Evolutionary conservation across 1,140 invertebrate genomes (phyloP), one percentile per base, ranked within the genome.

Genomic region (Trachymyrmex septentrionalis): DNA sequence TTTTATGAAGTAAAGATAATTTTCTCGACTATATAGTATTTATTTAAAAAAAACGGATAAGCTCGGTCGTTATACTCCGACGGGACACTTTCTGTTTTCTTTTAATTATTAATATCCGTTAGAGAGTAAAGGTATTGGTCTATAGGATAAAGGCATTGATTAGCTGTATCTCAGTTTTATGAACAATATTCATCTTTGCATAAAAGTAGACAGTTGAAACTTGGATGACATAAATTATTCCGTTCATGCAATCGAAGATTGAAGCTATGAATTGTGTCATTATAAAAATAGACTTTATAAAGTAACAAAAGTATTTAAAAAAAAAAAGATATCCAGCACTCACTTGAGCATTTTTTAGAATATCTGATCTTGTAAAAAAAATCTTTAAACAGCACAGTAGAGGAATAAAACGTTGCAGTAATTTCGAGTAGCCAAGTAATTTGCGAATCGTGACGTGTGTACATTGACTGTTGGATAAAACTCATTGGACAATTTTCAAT

Each of bases 251-350:
- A 38, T 69, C 21, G 5, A 81, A 38, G 3, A 38, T 57, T 38
- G 50, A 9, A 12, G 9, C 30, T 34, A 6, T 10, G 12, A 81
- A 57, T 44, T 71, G 53, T 71, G 10, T n/a, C 30, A 12, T 6
- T 67, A 3, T 38, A 55, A 69, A 81, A 69, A 55, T 57, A 55
- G 44, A 53, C 24, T 63, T 77, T 77, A 66, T 66, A 53, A 66
- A 21, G 10, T 34, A 24, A 44, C 9, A 2, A 44, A 5, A 14
- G 2, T 48, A 66, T 78, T 44, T 24, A 69, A n/a, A 44, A 44
- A 69, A n/a, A 44, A 44, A 44, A 64, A 77, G 19, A 44, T 77
- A 10, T 77, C 9, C 0, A 27, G 2, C 21, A 64, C 2, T 63
- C 19, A 10, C n/a, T 66, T 64, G 27, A 48, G n/a, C 4, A 34